Percentiles rank a stretch among this genome's conserved stretches.
These are phyloP conservation scores for Hetaerina americana DNA, from an alignment of 1,140 invertebrate genomes.

Conservation along the genomic window DNA sequence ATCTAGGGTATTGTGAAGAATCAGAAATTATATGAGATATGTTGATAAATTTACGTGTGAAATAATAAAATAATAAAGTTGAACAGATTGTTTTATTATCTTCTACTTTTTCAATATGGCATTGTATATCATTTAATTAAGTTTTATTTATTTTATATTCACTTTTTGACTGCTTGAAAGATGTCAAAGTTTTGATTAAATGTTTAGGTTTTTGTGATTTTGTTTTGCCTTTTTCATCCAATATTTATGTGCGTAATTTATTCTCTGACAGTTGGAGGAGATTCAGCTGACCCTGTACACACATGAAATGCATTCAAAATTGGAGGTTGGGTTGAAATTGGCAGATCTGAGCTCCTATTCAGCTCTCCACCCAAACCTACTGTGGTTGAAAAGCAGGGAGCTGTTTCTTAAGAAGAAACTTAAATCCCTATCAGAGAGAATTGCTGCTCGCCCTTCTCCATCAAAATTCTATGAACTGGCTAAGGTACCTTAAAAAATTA, in stretches of 20 bases:
- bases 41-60: no score
- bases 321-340: not conserved
- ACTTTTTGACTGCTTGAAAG: no score
- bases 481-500: slow-evolving; percentile 18
- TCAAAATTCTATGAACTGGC: slow-evolving; percentile 35
- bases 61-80: no score
- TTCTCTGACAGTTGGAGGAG: slow-evolving; percentile 3
- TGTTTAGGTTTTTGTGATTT: no score
- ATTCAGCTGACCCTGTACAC: slow-evolving; percentile 2
- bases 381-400: not conserved
- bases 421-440: not conserved
- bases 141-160: no score
- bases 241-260: not conserved
- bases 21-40: no score
- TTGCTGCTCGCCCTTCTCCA: slow-evolving; percentile 41
- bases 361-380: not conserved
- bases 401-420: not conserved
- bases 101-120: no score
- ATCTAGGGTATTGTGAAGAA: no score
- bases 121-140: no score
- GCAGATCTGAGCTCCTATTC: not conserved
- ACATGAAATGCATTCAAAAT: slow-evolving; percentile 4
- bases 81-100: no score
- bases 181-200: no score
- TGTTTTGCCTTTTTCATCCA: no score